Percentiles rank a stretch among this genome's conserved stretches.
Conservation (phyloP, 2,888 invertebrate genomes). For the Willowsia nigromaculata region DNA sequence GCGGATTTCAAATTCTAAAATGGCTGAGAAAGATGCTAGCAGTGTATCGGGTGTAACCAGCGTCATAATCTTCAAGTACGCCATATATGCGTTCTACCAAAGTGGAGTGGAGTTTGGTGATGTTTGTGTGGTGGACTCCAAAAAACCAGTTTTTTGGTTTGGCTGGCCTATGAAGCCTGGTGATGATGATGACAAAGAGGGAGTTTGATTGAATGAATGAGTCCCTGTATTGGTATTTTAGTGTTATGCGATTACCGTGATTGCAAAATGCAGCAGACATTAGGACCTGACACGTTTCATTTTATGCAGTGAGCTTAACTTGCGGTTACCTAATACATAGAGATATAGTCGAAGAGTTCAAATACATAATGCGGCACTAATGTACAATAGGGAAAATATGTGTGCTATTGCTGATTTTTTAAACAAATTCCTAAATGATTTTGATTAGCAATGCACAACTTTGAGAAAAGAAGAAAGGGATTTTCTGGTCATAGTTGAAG, state of each 20-base stretch:
- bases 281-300: constrained; percentile 17
- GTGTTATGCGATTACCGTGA: not conserved
- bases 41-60: constrained; percentile 50
- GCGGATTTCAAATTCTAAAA: constrained; percentile 57
- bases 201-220: constrained; percentile 50
- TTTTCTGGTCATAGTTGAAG: no score
- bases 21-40: constrained; percentile 17
- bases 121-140: constrained; percentile 44
- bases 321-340: constrained; percentile 23
- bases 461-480: no score
- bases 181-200: no score
- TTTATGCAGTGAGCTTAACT: not conserved
- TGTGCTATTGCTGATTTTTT: constrained; percentile 11
- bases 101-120: constrained; percentile 13
- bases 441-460: not conserved
- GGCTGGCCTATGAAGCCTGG: not conserved
- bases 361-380: not conserved
- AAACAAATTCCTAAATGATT: not conserved
- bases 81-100: not conserved
- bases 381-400: not conserved
- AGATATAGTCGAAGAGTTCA: not conserved
- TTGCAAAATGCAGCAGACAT: constrained; percentile 26
- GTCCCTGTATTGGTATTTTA: constrained; percentile 11
- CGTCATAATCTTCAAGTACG: not conserved
- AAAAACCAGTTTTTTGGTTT: constrained; percentile 56